Conservation (phyloP, 1,140 invertebrate genomes). For the Zelostemma sp. region DNA sequence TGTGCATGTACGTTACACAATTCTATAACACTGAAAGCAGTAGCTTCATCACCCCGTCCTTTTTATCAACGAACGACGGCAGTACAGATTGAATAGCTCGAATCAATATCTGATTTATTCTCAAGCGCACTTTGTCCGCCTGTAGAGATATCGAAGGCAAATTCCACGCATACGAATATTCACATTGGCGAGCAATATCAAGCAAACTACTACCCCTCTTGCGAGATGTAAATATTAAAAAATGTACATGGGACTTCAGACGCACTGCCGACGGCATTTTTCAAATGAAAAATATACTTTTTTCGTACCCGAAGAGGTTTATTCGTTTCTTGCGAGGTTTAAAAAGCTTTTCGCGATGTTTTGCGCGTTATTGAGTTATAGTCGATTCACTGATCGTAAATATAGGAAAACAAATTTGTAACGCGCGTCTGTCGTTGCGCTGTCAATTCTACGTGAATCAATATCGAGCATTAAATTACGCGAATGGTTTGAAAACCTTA, state of each 20-base stretch:
- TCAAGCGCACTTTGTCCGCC: conserved; percentile 44
- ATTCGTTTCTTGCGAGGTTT: conserved; percentile 24
- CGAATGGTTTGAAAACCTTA: too few species aligned
- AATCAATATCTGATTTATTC: conserved; percentile 61
- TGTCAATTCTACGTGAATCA: too few species aligned
- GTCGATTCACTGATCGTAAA: conserved; percentile 38
- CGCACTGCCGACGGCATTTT: conserved; percentile 37
- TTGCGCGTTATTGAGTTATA: conserved; percentile 30
- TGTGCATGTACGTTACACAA: too few species aligned
- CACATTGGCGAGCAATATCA: conserved; percentile 45
- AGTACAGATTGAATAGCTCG: conserved; percentile 55
- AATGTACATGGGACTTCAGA: conserved; percentile 43
- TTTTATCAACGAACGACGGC: conserved; percentile 46
- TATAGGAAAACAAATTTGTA: background rate
- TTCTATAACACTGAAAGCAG: conserved; percentile 40
- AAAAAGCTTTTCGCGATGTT: conserved; percentile 34
- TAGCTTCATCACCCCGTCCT: conserved; percentile 45
- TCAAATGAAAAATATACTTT: conserved; percentile 49
- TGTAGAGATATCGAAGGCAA: conserved; percentile 29
- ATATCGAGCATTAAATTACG: too few species aligned
- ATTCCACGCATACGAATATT: conserved; percentile 45
- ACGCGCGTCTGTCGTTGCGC: too few species aligned
- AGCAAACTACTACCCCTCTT: conserved; percentile 40
- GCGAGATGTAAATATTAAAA: conserved; percentile 50
- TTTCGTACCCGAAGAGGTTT: conserved; percentile 36